Percentiles rank a stretch among this genome's conserved stretches.
These are phyloP conservation scores for Nothura maculosa DNA, from an alignment of 2,797 vertebrate genomes.

Conservation along the genomic window DNA sequence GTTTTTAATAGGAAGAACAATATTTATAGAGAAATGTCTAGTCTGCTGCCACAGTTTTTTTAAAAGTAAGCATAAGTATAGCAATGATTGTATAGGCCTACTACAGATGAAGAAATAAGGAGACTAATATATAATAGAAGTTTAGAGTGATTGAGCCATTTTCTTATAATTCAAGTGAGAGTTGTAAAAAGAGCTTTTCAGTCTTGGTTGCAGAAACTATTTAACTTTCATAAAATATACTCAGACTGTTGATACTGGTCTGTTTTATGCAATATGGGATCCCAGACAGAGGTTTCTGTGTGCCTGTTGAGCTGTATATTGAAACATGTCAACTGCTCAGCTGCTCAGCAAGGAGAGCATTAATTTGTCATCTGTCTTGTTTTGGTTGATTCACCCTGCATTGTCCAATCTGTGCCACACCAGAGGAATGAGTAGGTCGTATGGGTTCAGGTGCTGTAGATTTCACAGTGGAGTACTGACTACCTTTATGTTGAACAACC, in stretches of 20 bases:
- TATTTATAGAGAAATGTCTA: background rate
- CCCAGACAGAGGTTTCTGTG: background rate
- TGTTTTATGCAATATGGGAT: fast-evolving
- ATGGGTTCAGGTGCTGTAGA: background rate
- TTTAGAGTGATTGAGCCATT: background rate
- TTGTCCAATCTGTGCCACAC: background rate
- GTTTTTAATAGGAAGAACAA: background rate
- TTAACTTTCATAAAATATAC: background rate
- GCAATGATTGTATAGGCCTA: background rate
- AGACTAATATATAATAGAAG: background rate
- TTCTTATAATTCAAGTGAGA: background rate
- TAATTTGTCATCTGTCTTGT: background rate
- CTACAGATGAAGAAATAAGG: background rate
- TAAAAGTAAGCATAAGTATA: background rate
- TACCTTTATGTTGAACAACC: background rate
- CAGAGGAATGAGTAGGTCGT: background rate
- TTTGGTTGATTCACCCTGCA: background rate
- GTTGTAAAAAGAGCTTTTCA: background rate
- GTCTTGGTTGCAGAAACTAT: background rate
- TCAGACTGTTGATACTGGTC: background rate
- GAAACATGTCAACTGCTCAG: background rate
- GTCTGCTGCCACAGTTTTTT: background rate
- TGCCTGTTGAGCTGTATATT: fast-evolving
- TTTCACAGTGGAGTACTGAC: background rate
- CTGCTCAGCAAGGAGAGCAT: background rate